These are phyloP conservation scores for Alosa sapidissima DNA, from an alignment of 2,797 vertebrate species.

Conservation along the genomic window DNA sequence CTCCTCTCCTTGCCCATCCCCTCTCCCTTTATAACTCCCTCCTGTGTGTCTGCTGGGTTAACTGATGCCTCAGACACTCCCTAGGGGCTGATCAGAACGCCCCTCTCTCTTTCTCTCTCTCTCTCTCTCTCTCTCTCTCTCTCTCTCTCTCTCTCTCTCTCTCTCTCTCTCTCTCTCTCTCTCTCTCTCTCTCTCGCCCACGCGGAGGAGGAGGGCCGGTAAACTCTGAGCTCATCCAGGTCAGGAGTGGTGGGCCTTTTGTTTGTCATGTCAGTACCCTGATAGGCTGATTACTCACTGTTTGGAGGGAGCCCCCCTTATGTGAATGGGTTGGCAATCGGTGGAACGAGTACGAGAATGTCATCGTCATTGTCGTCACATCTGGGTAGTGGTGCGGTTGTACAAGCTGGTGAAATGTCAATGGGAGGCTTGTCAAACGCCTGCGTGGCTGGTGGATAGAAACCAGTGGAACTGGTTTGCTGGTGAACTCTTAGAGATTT, in stretches of 20 bases:
- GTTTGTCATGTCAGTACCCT: neutral
- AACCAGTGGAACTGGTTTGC: neutral
- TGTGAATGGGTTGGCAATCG: neutral
- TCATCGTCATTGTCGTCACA: neutral
- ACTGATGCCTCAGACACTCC: neutral
- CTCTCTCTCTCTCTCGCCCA: neutral
- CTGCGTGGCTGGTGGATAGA: neutral
- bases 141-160: neutral
- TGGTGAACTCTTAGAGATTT: neutral
- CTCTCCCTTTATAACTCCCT: conserved; percentile 22
- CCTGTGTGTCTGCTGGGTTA: neutral
- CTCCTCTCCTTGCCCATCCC: conserved; percentile 26
- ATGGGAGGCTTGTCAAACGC: neutral
- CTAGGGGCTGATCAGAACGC: neutral
- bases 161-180: neutral
- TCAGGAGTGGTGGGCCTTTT: neutral
- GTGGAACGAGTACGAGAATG: neutral
- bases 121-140: no score
- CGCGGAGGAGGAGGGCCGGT: neutral
- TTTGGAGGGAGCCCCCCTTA: neutral
- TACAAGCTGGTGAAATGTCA: neutral
- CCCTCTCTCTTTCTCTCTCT: neutral
- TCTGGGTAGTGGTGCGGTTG: neutral
- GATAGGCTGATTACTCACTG: neutral
- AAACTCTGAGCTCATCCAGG: conserved; percentile 20